Evolutionary conservation across 2,888 invertebrate species (phyloP), one percentile per base, ranked within the genome.

Genomic region (Aphodius granarius): DNA sequence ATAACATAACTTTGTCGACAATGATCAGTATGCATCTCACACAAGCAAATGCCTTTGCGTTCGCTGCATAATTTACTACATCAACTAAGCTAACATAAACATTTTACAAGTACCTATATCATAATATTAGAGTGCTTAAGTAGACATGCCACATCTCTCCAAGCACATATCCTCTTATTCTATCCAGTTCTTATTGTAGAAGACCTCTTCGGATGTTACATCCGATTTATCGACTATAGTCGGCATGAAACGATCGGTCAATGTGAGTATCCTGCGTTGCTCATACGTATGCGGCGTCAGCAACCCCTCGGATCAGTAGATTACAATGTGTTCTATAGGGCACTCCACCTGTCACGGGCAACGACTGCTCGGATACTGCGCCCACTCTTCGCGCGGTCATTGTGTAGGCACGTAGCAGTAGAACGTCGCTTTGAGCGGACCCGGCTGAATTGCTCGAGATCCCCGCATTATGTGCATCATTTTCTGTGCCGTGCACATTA

Each of bases 281-380:
- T 74, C 71, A 71, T 74, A 17, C 16, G 71, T 71, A 75, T 73
- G 72, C 68, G 72, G 68, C 22, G 68, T 66, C 72, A 72, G 66
- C 66, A 62, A 68, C 66, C 18, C 13, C 1, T 16, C 66, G 43
- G 72, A 72, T 75, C 75, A 73, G 63, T 72, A 75, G 68, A 75
- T 75, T 73, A 73, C 74, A 71, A 72, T 74, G 66, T 72, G 19
- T 18, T 72, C 66, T 72, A 66, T 22, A 19, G 63, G 68, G 62
- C 68, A 75, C 72, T 75, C 68, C 23, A 66, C 72, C 72, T 75
- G 68, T 75, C 72, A 72, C 66, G 72, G 63, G 22, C 68, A 72
- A 16, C 43, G 43, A 43, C 43, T 43, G 43, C 43, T 43, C 43
- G 43, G 43, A 43, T 43, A 43, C 43, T 43, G 43, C 43, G 43